These are phyloP conservation scores for Xenops minutus DNA, from an alignment of 2,797 vertebrate species.

Conservation along the genomic window DNA sequence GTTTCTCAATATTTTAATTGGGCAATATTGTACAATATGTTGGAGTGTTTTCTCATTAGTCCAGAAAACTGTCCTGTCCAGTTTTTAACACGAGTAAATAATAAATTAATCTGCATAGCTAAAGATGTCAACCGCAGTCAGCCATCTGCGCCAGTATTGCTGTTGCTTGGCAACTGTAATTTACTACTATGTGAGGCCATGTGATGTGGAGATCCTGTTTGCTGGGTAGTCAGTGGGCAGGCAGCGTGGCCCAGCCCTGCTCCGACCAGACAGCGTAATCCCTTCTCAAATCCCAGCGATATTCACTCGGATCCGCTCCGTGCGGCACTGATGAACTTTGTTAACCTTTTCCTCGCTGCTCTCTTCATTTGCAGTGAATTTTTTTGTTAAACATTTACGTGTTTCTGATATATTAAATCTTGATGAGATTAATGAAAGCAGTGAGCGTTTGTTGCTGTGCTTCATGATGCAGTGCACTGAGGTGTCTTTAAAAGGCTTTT, in stretches of 20 bases:
- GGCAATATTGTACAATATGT: not conserved
- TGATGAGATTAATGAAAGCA: not conserved
- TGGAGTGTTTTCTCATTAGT: not conserved
- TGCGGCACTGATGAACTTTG: not conserved
- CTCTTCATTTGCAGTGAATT: not conserved
- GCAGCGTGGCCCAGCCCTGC: constrained; percentile 2
- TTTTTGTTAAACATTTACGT: not conserved
- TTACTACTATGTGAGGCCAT: constrained; percentile 65
- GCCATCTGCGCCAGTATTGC: constrained; percentile 58
- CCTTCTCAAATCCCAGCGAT: not conserved
- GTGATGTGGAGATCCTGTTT: constrained; percentile 46
- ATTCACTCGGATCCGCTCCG: not conserved
- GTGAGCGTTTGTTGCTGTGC: not conserved
- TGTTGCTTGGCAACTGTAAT: constrained; percentile 74
- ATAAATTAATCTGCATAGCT: constrained; percentile 74
- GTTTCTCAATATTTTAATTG: not conserved
- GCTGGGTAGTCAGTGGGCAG: constrained; percentile 15
- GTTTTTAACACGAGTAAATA: constrained; percentile 70
- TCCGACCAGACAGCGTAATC: constrained; percentile 43
- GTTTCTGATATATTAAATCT: not conserved
- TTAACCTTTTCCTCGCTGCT: not conserved
- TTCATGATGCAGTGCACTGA: not conserved
- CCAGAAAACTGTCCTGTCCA: not conserved
- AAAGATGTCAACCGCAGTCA: constrained; percentile 69
- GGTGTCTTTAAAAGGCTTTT: not conserved